Evolutionary conservation across 1,140 invertebrate species (phyloP), one percentile per base, ranked within the genome.

Genomic region (Episyrphus balteatus): DNA sequence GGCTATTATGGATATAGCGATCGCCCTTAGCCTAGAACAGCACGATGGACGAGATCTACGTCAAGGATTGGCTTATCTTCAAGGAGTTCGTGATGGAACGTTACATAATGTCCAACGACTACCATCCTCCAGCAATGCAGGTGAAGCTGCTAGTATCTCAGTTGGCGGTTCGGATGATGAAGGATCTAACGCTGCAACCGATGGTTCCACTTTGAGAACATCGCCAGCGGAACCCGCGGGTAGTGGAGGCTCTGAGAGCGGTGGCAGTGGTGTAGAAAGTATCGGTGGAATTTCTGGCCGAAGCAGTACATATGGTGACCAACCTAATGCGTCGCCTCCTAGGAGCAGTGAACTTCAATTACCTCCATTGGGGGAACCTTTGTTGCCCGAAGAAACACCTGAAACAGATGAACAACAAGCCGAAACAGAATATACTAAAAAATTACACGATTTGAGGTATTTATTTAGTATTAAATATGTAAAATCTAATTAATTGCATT

Each of bases 1-100:
- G 66, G 86, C 91, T 1, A 96, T 97, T 82, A 88, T 97, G 18
- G 91, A 96, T 69, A 75, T 98, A 48, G 93, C 92, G 1, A 96
- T 98, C 54, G 92, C 92, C 1, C 72, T 97, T 1, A 95, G 91
- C 55, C 73, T 98, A 5, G 91, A 96, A 65, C 89, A 82, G 56
- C 78, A 82, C 49, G 59, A 59, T 7, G 62, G 59, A 0, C 73
- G 64, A 51, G 56, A 55, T 7, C 45, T 67, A 18, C 67, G 60
- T 15, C 59, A 61, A 34, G 64, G 57, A 17, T 42, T 65, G 63
- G 61, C 70, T 49, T 55, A 70, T 51, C 43, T 69, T 51, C 51
- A 54, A 40, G 51, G 48, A 5, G 52, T 68, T 39, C 58, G 67
- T 10, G 52, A 60, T 44, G 55, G 56, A 1, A 59, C 56, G 6